phyloP scores from a whole-genome alignment of 2,888 invertebrate species.

The Auanema freiburgensis region DNA sequence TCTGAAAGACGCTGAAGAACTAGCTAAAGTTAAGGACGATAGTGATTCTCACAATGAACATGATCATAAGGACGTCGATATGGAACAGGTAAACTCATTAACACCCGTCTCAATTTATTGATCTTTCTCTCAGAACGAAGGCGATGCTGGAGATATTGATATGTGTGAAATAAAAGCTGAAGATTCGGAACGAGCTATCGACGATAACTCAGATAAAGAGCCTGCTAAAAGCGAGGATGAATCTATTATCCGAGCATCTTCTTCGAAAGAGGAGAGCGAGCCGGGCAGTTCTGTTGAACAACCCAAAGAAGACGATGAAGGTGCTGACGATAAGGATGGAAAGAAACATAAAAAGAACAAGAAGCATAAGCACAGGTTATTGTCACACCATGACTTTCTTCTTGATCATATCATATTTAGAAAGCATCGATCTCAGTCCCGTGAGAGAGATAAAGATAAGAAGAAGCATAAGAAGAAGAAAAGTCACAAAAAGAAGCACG shows the following conservation, averaged over 20 bases:
- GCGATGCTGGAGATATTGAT: not conserved
- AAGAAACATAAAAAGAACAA: slow-evolving; percentile 46
- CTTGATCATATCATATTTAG: not conserved
- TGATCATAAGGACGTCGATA: slow-evolving; percentile 6
- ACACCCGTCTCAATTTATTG: too few species aligned
- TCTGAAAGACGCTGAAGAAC: slow-evolving; percentile 20
- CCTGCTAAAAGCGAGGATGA: slow-evolving; percentile 5
- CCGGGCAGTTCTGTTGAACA: too few species aligned
- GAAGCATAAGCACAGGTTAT: slow-evolving; percentile 28
- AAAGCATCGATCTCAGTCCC: not conserved
- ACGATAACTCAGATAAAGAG: slow-evolving; percentile 6
- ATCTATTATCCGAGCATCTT: not conserved
- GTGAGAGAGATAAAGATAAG: not conserved
- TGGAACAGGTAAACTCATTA: too few species aligned
- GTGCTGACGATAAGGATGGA: slow-evolving; percentile 31
- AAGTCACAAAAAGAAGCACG: slow-evolving; percentile 3
- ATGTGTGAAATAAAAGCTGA: not conserved
- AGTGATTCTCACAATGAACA: slow-evolving; percentile 5
- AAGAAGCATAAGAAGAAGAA: too few species aligned
- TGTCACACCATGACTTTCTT: not conserved
- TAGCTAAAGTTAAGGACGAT: not conserved
- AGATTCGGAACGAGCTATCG: not conserved
- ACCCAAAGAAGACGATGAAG: slow-evolving; percentile 10
- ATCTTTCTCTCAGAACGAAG: not conserved
- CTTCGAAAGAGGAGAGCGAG: slow-evolving; percentile 19